These are phyloP conservation scores for Ectobius pallidus DNA, from an alignment of 2,888 invertebrate species.

Conservation along the genomic window DNA sequence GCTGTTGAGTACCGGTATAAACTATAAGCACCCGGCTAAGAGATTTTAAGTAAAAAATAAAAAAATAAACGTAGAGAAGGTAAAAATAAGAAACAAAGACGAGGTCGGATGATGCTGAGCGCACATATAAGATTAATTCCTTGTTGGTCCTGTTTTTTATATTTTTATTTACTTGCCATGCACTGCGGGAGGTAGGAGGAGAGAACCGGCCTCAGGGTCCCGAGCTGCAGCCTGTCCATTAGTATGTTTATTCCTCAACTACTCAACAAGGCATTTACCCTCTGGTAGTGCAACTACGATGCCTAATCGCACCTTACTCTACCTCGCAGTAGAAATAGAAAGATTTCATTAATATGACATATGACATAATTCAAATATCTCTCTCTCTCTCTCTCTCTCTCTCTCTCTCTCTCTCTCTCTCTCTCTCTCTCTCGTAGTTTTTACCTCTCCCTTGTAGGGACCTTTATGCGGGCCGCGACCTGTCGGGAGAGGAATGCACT, in stretches of 20 bases:
- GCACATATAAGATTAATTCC: slow-evolving; percentile 35
- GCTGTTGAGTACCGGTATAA: slow-evolving; percentile 17
- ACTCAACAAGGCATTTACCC: slow-evolving; percentile 39
- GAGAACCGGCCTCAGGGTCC: slow-evolving; percentile 1
- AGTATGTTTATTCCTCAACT: slow-evolving; percentile 39
- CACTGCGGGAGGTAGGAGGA: slow-evolving; percentile 27
- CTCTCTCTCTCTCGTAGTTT: too few species aligned
- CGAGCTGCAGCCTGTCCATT: slow-evolving; percentile 36
- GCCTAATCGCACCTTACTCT: background rate
- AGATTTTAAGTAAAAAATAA: slow-evolving; percentile 14
- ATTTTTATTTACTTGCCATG: slow-evolving; percentile 32
- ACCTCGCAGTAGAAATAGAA: too few species aligned
- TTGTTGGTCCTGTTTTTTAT: slow-evolving; percentile 23
- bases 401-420: too few species aligned
- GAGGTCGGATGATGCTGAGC: slow-evolving; percentile 1
- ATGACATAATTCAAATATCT: too few species aligned
- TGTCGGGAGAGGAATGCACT: too few species aligned
- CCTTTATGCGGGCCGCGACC: too few species aligned
- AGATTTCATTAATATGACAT: too few species aligned
- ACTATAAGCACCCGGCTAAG: slow-evolving; percentile 21
- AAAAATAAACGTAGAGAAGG: slow-evolving; percentile 5
- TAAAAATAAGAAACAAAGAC: slow-evolving; percentile 9
- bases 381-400: too few species aligned
- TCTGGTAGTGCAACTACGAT: background rate
- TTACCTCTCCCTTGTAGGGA: too few species aligned